phyloP scores from a whole-genome alignment of 2,888 invertebrate species.

The Molanna angustata region DNA sequence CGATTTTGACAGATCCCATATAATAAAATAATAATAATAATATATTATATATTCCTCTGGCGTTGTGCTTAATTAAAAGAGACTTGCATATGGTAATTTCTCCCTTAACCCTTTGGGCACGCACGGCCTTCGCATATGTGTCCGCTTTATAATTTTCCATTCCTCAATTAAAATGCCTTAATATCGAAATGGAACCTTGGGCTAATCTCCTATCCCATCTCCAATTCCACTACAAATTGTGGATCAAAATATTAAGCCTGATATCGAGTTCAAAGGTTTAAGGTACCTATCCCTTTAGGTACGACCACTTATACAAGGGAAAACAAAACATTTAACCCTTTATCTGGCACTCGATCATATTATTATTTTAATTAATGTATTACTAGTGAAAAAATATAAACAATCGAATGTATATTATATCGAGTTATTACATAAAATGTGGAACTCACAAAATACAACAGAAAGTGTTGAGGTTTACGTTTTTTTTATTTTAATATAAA shows the following conservation, averaged over 20 bases:
- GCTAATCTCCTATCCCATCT: background rate
- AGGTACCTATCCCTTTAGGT: background rate
- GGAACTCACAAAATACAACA: too few relatives aligned
- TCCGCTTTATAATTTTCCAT: background rate
- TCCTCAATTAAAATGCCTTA: background rate
- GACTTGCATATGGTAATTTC: background rate
- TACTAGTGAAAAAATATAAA: too few relatives aligned
- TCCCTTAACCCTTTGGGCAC: background rate
- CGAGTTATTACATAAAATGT: too few relatives aligned
- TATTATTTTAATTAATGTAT: too few relatives aligned
- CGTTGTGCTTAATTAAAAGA: background rate
- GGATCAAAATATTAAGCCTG: background rate
- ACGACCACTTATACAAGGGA: background rate
- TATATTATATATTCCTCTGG: background rate
- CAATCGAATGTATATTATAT: too few relatives aligned
- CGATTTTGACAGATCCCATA: too few relatives aligned
- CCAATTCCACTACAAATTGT: background rate
- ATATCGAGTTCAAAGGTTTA: background rate
- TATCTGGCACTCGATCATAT: too few relatives aligned
- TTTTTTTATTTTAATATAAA: too few relatives aligned
- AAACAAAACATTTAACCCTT: background rate
- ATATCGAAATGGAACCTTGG: background rate
- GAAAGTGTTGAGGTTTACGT: too few relatives aligned
- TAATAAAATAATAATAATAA: too few relatives aligned
- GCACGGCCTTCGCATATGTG: background rate